Percentiles rank a stretch among this genome's conserved stretches.
phyloP scores from a whole-genome alignment of 2,888 invertebrate genomes.

The Chouioia cunea region DNA sequence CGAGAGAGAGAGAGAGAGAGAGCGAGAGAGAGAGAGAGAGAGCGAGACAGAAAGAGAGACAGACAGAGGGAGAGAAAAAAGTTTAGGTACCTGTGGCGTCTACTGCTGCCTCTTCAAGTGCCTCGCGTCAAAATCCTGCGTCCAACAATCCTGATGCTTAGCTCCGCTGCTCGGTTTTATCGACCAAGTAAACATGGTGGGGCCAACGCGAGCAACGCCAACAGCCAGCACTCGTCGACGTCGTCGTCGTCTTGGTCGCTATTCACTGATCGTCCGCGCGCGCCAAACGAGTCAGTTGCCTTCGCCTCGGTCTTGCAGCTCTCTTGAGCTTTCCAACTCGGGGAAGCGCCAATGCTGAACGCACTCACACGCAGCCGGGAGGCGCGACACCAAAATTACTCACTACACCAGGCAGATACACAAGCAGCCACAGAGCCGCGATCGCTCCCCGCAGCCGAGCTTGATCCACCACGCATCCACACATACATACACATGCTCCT shows the following conservation, averaged over 20 bases:
- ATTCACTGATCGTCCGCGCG: constrained; percentile 13
- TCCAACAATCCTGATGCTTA: constrained; percentile 58
- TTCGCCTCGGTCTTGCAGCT: too few species aligned
- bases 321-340: constrained; percentile 4
- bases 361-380: constrained; percentile 28
- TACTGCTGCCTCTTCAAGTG: constrained; percentile 59
- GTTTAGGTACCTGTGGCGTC: constrained; percentile 55
- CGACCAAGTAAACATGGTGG: constrained; percentile 70
- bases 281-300: constrained; percentile 21
- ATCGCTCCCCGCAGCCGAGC: constrained; percentile 9
- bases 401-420: neutral
- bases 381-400: constrained; percentile 15
- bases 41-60: neutral
- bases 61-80: neutral
- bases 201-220: constrained; percentile 4
- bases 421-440: neutral
- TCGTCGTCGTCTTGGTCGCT: constrained; percentile 13
- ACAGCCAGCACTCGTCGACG: constrained; percentile 15
- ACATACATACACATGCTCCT: neutral
- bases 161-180: constrained; percentile 60
- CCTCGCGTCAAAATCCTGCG: constrained; percentile 60
- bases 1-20: neutral
- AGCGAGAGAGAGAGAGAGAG: too few species aligned
- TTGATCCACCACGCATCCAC: neutral
- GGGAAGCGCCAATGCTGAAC: constrained; percentile 10